phyloP scores from a whole-genome alignment of 2,113 vertebrate genomes.

The Mugil cephalus region DNA sequence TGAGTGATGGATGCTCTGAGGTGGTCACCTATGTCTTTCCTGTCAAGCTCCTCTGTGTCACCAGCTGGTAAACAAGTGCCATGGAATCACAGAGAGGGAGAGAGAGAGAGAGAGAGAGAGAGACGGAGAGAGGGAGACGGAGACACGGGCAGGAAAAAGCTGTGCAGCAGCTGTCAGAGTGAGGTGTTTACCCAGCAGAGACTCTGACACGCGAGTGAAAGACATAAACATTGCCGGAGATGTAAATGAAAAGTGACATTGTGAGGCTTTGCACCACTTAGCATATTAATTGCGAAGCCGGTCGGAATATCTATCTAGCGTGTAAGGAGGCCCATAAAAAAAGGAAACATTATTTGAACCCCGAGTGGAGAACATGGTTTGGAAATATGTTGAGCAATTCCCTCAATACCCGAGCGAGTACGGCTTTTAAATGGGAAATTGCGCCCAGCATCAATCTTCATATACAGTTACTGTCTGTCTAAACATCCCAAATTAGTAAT shows the following conservation, averaged over 20 bases:
- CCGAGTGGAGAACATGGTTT: constrained; percentile 18
- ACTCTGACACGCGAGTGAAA: constrained; percentile 54
- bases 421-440: constrained; percentile 26
- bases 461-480: constrained; percentile 7
- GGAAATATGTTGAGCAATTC: constrained; percentile 45
- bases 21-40: constrained; percentile 58
- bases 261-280: constrained; percentile 68
- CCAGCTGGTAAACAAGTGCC: constrained; percentile 54
- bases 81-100: constrained; percentile 3
- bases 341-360: constrained; percentile 42
- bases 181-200: constrained; percentile 54
- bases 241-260: constrained; percentile 79
- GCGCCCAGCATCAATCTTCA: constrained; percentile 27
- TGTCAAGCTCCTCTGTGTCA: constrained; percentile 43
- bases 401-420: constrained; percentile 19
- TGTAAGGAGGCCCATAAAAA: constrained; percentile 36
- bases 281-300: constrained; percentile 64
- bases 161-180: constrained; percentile 63
- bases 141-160: constrained; percentile 25
- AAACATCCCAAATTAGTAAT: background rate
- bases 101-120: constrained; percentile 19
- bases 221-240: constrained; percentile 56
- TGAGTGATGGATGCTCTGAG: constrained; percentile 52
- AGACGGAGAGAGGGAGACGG: constrained; percentile 10
- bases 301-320: constrained; percentile 49